A percentile compares a stretch with the other conserved stretches of the same genome.
Evolutionary conservation across 2,797 vertebrate species (phyloP).

Genomic region (Pangasius sanitwongsei): DNA sequence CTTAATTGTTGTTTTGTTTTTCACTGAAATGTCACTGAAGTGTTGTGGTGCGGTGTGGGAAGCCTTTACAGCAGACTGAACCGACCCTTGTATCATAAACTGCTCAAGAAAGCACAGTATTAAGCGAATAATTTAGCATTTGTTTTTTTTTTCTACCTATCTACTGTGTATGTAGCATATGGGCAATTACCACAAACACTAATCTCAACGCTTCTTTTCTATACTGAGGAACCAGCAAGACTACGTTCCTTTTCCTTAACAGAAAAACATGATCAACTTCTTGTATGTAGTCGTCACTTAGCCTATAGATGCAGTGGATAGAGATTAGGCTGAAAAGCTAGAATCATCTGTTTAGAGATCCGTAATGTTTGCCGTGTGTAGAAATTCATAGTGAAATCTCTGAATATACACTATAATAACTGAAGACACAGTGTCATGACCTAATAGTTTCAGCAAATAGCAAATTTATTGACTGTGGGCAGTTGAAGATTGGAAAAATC

Average conservation of each 20-base stretch:
- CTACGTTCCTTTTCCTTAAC: neutral
- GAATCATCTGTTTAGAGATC: neutral
- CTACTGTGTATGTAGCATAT: neutral
- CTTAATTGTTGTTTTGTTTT: slow-evolving; percentile 3
- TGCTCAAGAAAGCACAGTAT: neutral
- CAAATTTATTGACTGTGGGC: neutral
- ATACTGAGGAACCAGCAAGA: neutral
- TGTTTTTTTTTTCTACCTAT: too few relatives aligned
- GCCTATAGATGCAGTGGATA: neutral
- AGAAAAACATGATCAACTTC: neutral
- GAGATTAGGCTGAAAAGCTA: neutral
- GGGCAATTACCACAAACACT: neutral
- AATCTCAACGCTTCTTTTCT: neutral
- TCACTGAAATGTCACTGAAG: neutral
- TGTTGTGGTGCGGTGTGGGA: neutral
- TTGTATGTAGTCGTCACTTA: neutral
- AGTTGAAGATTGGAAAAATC: neutral
- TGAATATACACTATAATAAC: neutral
- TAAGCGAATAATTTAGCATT: neutral
- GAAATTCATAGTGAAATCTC: neutral
- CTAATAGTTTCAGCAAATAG: neutral
- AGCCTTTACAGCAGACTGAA: neutral
- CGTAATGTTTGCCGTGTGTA: neutral
- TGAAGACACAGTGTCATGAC: neutral
- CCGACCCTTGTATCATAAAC: neutral